Evolutionary conservation across 2,113 vertebrate genomes (phyloP), one percentile per base, ranked within the genome.

Genomic region (Cricetomys ansorgei): DNA sequence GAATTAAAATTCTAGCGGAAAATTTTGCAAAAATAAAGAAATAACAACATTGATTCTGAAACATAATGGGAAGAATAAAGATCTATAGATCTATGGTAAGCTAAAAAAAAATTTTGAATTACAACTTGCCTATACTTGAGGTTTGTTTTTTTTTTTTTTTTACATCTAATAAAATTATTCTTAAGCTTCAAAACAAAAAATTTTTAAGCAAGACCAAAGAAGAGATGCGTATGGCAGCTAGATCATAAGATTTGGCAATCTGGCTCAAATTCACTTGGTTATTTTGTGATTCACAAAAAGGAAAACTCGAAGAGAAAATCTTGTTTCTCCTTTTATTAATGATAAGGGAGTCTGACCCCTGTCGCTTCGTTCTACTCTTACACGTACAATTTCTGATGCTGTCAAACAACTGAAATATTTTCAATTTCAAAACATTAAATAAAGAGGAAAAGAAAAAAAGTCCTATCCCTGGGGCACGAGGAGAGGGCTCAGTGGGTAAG

Each of bases 31-130:
- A n/a, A 62, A 83, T 50, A 70, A n/a, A n/a, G n/a, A n/a, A n/a
- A n/a, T 13, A 37, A 19, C 15, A 77, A 76, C 67, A 48, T 21
- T 88, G 70, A 89, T 76, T 80, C 34, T 86, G 64, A 86, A 72
- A 43, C 5, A 34, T 67, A 75, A 13, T 43, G 10, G 23, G n/a
- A 91, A 59, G 45, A 64, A 91, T 13, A 55, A 79, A 87, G 25
- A 2, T 31, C 67, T 23, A 13, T 29, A 31, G 81, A 67, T 45
- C 57, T 43, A 31, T 43, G 40, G 25, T 84, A 59, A 77, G 27
- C 55, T 73, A 29, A 95, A 89, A 93, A 89, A 93, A 4, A 69
- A 7, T 75, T 55, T 67, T 85, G 45, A 83, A 86, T 62, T 84
- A 84, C 27, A 64, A 45, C n/a, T 45, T 84, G 40, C 16, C 13